Percentiles rank a stretch among this genome's conserved stretches.
These are phyloP conservation scores for Eublepharis macularius DNA, from an alignment of 2,113 vertebrate genomes.

Conservation along the genomic window DNA sequence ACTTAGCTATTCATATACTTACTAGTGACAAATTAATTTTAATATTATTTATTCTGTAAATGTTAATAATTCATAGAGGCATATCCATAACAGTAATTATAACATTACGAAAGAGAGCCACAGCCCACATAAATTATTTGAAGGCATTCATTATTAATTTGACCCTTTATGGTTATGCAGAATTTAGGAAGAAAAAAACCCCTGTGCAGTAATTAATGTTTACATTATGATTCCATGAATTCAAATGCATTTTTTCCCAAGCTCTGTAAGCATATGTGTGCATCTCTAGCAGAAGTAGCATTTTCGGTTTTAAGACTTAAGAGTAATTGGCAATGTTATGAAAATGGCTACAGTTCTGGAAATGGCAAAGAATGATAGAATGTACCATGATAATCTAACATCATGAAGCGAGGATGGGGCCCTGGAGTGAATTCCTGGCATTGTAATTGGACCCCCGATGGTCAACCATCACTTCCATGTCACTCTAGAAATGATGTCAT, in stretches of 20 bases:
- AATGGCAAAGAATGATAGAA: not conserved
- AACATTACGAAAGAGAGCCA: slow-evolving; percentile 52
- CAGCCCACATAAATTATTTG: slow-evolving; percentile 55
- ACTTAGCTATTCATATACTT: slow-evolving; percentile 44
- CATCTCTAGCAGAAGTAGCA: not conserved
- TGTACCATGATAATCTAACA: not conserved
- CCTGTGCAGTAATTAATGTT: slow-evolving; percentile 47
- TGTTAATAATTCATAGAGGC: slow-evolving; percentile 60
- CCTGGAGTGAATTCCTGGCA: not conserved
- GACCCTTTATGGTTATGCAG: slow-evolving; percentile 50
- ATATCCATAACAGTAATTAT: slow-evolving; percentile 55
- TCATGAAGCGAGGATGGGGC: not conserved
- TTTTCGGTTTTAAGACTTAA: not conserved
- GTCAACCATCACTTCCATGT: no score
- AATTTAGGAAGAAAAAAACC: slow-evolving; percentile 52
- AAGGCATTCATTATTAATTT: slow-evolving; percentile 64
- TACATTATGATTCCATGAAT: slow-evolving; percentile 53
- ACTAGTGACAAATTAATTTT: slow-evolving; percentile 52
- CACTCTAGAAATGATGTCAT: no score
- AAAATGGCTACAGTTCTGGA: slow-evolving; percentile 1
- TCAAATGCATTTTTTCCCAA: not conserved
- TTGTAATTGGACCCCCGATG: no score
- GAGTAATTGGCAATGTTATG: slow-evolving; percentile 7
- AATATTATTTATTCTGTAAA: slow-evolving; percentile 62
- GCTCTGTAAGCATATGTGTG: not conserved